Evolutionary conservation across 2,797 vertebrate genomes (phyloP), one percentile per base, ranked within the genome.

Genomic region (Alca torda): DNA sequence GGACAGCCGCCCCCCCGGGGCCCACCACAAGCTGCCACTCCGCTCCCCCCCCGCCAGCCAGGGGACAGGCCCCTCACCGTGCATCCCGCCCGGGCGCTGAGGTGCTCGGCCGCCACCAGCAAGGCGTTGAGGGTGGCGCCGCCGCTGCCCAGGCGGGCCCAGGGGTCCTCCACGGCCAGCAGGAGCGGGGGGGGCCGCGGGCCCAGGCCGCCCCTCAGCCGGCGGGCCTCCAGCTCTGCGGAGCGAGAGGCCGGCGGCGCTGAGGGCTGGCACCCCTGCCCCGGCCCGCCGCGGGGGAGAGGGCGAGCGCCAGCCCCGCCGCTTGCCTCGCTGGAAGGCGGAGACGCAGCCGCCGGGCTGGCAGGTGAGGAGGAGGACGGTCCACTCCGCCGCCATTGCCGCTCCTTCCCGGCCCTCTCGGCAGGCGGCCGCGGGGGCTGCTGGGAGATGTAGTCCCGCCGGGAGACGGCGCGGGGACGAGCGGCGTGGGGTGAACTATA

Each of bases 81-180:
- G 96, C 98, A 97, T 61, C 99, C 99, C 0, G 98, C 98, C 48
- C 97, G 97, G 90, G 98, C 98, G 67, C 99, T 99, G 97, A 99
- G 98, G 95, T 99, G 99, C 76, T 99, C 99, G 0, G 99, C 99
- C 3, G 99, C 99, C 76, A 99, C 99, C 95, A 99, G 98, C 91
- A 99, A 96, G 6, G 99, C 99, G 10, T 99, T 99, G 84, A 99
- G 98, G 0, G 99, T 99, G 26, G 99, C 99, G 25, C 99, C 99
- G 4, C 99, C 99, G 4, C 99, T 99, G 93, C 99, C 99, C 89
- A 99, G 97, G 0, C 94, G 97, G 20, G 97, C 97, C 97, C 98
- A 98, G 0, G 99, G 99, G 94, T 99, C 99, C 84, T 98, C 97
- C 33, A 99, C 98, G 0, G 98, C 99, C 89, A 99, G 93, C 26